Evolutionary conservation across 2,888 invertebrate genomes (phyloP).

Genomic region (Girardia tigrina): DNA sequence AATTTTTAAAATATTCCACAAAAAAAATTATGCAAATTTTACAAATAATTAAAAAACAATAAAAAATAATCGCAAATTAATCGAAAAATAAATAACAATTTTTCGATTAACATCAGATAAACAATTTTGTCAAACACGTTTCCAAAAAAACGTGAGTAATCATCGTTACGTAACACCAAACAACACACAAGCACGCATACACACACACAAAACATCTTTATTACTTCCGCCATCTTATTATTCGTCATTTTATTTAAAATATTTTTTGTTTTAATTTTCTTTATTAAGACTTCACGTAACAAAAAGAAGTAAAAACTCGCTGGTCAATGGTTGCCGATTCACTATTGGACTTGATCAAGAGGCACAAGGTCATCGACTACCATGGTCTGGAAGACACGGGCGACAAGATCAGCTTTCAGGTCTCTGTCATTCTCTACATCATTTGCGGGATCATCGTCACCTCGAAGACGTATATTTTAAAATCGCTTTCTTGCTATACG

Average conservation of each 20-base stretch:
- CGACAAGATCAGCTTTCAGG: not conserved
- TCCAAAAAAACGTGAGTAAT: slow-evolving; percentile 13
- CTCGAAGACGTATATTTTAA: slow-evolving; percentile 1
- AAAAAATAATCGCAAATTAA: not conserved
- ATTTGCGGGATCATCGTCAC: not conserved
- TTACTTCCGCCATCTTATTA: not conserved
- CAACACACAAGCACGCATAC: too few species aligned
- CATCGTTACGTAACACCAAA: slow-evolving; percentile 14
- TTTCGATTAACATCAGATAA: not conserved
- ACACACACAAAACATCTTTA: not conserved
- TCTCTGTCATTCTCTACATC: not conserved
- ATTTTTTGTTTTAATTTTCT: not conserved
- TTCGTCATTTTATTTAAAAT: not conserved
- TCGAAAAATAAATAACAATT: not conserved
- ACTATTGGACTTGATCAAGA: not conserved
- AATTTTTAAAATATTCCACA: too few species aligned
- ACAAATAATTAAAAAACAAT: not conserved
- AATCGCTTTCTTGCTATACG: not conserved
- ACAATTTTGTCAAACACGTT: not conserved
- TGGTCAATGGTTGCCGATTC: not conserved
- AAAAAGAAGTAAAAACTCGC: not conserved
- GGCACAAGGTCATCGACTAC: not conserved
- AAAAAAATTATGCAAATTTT: too few species aligned
- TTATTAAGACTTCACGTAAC: not conserved
- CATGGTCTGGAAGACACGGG: not conserved